Conservation (phyloP, 2,113 vertebrate species). For the Eira barbara region DNA sequence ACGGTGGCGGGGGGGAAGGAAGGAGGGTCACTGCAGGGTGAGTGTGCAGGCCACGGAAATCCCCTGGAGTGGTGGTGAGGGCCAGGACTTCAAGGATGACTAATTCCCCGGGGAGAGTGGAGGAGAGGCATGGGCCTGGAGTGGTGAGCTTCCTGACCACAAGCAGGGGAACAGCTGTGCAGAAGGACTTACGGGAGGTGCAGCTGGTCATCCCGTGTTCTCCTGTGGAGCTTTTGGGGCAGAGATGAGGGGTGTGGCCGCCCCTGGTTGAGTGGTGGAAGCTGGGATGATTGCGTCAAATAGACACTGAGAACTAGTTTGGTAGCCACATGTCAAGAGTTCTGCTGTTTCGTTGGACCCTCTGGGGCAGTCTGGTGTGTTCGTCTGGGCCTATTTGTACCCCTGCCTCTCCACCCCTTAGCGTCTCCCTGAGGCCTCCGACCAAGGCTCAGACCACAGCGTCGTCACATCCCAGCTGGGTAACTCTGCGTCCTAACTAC, state of each 20-base stretch:
- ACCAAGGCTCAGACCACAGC: background rate
- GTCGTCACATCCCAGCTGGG: fast-evolving
- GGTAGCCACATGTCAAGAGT: fast-evolving
- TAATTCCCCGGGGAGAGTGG: fast-evolving
- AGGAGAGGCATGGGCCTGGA: fast-evolving
- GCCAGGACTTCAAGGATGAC: background rate
- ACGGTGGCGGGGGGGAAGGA: background rate
- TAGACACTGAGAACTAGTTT: background rate
- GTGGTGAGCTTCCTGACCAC: background rate
- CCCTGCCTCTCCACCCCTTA: fast-evolving
- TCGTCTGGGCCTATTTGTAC: background rate
- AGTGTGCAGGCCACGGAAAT: background rate
- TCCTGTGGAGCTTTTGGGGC: background rate
- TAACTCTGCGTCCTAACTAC: no score
- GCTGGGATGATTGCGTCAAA: background rate
- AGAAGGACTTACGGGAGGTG: background rate
- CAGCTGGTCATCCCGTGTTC: background rate
- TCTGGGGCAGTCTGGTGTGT: background rate
- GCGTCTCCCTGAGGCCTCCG: background rate
- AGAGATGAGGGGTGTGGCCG: background rate
- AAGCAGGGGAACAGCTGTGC: background rate
- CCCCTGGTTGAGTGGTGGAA: background rate
- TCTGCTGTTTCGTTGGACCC: fast-evolving
- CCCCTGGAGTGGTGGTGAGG: fast-evolving
- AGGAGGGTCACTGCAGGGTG: fast-evolving